Evolutionary conservation across 1,140 invertebrate species (phyloP).

Genomic region (Coboldia fuscipes): DNA sequence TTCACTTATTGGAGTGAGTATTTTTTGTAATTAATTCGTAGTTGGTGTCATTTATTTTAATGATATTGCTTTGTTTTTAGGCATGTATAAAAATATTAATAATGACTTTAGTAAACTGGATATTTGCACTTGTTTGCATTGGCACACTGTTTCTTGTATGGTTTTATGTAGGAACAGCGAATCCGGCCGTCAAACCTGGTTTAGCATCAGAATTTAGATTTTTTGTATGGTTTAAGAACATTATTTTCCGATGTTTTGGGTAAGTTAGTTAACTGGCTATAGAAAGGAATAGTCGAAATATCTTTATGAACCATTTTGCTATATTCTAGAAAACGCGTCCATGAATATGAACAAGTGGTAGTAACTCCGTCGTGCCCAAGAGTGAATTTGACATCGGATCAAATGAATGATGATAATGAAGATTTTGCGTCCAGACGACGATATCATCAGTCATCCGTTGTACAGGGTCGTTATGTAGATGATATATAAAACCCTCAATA

Average conservation of each 20-base stretch:
- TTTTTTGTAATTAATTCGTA: slow-evolving; percentile 3
- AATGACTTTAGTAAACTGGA: slow-evolving; percentile 86
- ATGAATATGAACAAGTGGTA: slow-evolving; percentile 75
- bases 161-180: slow-evolving; percentile 82
- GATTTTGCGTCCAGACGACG: slow-evolving; percentile 77
- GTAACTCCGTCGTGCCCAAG: slow-evolving; percentile 69
- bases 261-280: slow-evolving; percentile 22
- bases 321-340: slow-evolving; percentile 38
- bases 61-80: slow-evolving; percentile 21
- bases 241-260: slow-evolving; percentile 56
- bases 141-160: slow-evolving; percentile 64
- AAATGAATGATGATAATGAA: slow-evolving; percentile 84
- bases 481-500: slow-evolving; percentile 16
- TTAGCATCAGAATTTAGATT: slow-evolving; percentile 72
- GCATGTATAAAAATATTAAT: slow-evolving; percentile 66
- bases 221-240: slow-evolving; percentile 59
- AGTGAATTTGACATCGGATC: slow-evolving; percentile 57
- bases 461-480: slow-evolving; percentile 49
- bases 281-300: background rate
- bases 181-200: slow-evolving; percentile 84
- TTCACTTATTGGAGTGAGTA: slow-evolving; percentile 67
- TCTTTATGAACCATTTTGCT: background rate
- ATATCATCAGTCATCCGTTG: slow-evolving; percentile 75
- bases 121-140: slow-evolving; percentile 67
- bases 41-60: background rate